Conservation (phyloP, 2,797 vertebrate species). For the Danio albolineatus region DNA sequence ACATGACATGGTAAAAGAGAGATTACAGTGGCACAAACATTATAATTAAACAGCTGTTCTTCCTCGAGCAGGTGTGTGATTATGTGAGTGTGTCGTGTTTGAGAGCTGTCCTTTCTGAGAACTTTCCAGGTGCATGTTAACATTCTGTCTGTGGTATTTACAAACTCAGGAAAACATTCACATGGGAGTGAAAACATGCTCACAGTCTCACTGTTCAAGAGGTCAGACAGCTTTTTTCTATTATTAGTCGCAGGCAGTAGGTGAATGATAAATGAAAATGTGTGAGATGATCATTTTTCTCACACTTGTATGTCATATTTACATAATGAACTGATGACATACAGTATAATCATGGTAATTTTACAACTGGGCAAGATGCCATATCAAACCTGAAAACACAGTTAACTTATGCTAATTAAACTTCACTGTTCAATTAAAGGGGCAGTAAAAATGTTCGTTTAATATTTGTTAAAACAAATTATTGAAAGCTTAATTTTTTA, state of each 20-base stretch:
- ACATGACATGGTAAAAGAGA: conserved; percentile 11
- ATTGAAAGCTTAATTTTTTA: too few species aligned
- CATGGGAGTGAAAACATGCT: conserved; percentile 16
- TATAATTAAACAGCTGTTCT: conserved; percentile 58
- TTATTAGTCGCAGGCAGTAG: background rate
- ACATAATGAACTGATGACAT: background rate
- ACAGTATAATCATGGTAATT: background rate
- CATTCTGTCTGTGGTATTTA: conserved; percentile 46
- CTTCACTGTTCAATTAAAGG: too few species aligned
- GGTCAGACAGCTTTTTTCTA: conserved; percentile 3
- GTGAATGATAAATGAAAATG: background rate
- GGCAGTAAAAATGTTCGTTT: too few species aligned
- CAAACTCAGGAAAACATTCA: conserved; percentile 47
- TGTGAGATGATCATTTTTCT: background rate
- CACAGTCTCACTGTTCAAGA: background rate
- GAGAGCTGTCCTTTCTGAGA: conserved; percentile 39
- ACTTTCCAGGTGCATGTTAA: conserved; percentile 54
- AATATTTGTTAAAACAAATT: too few species aligned
- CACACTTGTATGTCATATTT: background rate
- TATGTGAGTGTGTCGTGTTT: conserved; percentile 34
- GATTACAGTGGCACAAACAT: conserved; percentile 47
- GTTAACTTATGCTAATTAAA: too few species aligned
- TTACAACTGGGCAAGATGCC: conserved; percentile 16
- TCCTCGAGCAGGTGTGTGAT: conserved; percentile 51
- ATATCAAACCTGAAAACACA: background rate